A percentile compares a stretch with the other conserved stretches of the same genome.
Evolutionary conservation across 2,797 vertebrate genomes (phyloP).

Genomic region (Parauchenoglanis punctatus): DNA sequence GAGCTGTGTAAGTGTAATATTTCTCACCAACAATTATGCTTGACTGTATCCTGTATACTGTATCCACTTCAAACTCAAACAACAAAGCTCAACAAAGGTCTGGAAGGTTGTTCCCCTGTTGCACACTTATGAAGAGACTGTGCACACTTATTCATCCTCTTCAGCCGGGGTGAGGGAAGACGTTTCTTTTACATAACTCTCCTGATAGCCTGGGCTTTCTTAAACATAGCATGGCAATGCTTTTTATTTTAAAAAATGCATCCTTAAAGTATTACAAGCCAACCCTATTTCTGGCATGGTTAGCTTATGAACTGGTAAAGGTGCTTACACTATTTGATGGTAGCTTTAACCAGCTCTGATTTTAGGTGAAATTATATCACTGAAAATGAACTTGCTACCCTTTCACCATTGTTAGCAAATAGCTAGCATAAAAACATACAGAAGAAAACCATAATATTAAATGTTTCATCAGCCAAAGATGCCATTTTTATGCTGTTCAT

Average conservation of each 20-base stretch:
- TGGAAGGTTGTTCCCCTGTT: neutral
- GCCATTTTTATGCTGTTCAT: neutral
- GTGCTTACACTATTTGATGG: neutral
- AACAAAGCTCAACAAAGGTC: neutral
- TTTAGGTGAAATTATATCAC: neutral
- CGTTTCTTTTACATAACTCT: neutral
- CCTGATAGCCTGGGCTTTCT: neutral
- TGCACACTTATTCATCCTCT: neutral
- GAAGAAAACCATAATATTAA: neutral
- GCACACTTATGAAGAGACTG: neutral
- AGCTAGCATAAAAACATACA: neutral
- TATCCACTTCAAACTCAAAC: neutral
- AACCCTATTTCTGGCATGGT: neutral
- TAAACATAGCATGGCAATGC: neutral
- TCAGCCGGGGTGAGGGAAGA: neutral
- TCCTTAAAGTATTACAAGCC: neutral
- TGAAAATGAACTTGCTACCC: neutral
- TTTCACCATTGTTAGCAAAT: slow-evolving; percentile 5
- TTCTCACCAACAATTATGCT: neutral
- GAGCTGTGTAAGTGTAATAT: neutral
- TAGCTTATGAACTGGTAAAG: neutral
- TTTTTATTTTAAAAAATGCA: neutral
- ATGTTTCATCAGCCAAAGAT: neutral
- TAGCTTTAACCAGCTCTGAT: neutral
- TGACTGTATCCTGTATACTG: neutral